These are phyloP conservation scores for Diorhabda carinulata DNA, from an alignment of 1,140 invertebrate genomes.

Conservation along the genomic window DNA sequence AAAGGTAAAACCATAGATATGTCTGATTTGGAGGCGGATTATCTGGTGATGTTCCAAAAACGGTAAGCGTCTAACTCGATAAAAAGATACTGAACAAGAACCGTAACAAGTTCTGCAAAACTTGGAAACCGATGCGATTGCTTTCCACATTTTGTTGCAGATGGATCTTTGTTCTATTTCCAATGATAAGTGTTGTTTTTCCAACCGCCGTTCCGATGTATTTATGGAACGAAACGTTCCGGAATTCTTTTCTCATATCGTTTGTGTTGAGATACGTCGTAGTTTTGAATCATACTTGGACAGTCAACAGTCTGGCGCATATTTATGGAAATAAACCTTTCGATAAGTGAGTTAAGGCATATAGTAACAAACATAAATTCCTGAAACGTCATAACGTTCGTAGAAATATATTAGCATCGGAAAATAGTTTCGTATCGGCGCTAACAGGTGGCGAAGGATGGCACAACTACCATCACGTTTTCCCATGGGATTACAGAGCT, in stretches of 20 bases:
- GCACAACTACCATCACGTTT: slow-evolving; percentile 77
- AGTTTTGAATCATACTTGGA: slow-evolving; percentile 69
- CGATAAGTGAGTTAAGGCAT: slow-evolving; percentile 58
- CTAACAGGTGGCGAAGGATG: slow-evolving; percentile 62
- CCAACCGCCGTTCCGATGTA: slow-evolving; percentile 70
- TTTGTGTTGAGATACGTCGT: slow-evolving; percentile 61
- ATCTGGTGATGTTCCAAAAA: slow-evolving; percentile 63
- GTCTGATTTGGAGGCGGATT: slow-evolving; percentile 72
- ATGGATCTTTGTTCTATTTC: slow-evolving; percentile 50
- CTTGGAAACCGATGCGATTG: too few species aligned
- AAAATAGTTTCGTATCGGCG: slow-evolving; percentile 57
- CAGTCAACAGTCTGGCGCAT: slow-evolving; percentile 76
- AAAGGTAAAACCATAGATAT: slow-evolving; percentile 80
- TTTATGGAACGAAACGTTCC: slow-evolving; percentile 53
- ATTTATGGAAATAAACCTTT: slow-evolving; percentile 70
- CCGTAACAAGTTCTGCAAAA: too few species aligned
- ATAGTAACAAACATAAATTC: neutral
- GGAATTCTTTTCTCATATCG: slow-evolving; percentile 54
- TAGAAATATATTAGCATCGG: slow-evolving; percentile 49
- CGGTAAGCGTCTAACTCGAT: slow-evolving; percentile 44
- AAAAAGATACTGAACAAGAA: too few species aligned
- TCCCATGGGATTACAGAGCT: slow-evolving; percentile 70
- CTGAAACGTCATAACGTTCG: neutral
- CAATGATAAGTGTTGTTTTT: slow-evolving; percentile 68
- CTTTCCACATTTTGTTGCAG: neutral